phyloP scores from a whole-genome alignment of 2,113 vertebrate species.

The Rhinogobius similis region DNA sequence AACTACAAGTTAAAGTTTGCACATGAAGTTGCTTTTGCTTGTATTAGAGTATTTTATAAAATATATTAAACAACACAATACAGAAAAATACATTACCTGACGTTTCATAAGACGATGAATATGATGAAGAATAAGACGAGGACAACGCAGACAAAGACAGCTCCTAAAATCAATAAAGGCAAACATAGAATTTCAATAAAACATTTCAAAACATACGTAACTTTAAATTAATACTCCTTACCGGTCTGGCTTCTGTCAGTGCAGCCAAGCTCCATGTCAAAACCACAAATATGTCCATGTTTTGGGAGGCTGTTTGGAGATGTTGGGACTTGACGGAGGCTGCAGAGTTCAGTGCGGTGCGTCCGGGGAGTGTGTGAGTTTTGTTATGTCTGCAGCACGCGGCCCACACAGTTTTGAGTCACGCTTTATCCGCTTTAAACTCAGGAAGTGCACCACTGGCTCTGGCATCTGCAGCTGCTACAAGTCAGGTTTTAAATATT shows the following conservation, averaged over 20 bases:
- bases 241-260: slow-evolving; percentile 13
- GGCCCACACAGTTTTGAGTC: slow-evolving; percentile 22
- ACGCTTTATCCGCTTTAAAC: slow-evolving; percentile 1
- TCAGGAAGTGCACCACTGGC: slow-evolving; percentile 1
- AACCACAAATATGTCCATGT: background rate
- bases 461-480: slow-evolving; percentile 19
- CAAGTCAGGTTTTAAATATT: background rate
- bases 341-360: slow-evolving; percentile 5
- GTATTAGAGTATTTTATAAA: background rate
- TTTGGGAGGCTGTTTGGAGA: background rate
- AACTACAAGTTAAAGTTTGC: background rate
- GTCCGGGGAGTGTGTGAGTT: slow-evolving; percentile 6
- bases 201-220: background rate
- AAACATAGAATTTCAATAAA: background rate
- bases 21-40: background rate
- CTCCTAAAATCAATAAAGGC: slow-evolving; percentile 27
- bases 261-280: slow-evolving; percentile 16
- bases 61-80: background rate
- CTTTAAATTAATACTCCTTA: slow-evolving; percentile 13
- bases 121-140: background rate
- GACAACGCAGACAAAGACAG: background rate
- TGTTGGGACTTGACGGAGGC: background rate
- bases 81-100: slow-evolving; percentile 44
- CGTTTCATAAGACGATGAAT: slow-evolving; percentile 3
- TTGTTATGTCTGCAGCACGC: slow-evolving; percentile 13